These are phyloP conservation scores for Carposina sasakii DNA, from an alignment of 1,140 invertebrate species.

Conservation along the genomic window DNA sequence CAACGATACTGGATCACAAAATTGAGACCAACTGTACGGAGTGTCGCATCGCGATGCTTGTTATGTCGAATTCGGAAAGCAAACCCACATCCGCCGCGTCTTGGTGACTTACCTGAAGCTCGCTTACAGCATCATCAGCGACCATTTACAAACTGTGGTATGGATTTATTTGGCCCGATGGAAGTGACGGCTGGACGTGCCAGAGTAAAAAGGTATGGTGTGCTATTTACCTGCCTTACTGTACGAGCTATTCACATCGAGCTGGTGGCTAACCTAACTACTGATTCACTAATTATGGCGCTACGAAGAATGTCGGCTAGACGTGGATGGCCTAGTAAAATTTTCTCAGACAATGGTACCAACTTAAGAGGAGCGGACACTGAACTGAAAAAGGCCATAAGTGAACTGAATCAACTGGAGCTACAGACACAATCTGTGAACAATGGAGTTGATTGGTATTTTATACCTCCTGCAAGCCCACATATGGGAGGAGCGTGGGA, in stretches of 20 bases:
- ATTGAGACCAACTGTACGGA: conserved; percentile 13
- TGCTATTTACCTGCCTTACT: conserved; percentile 30
- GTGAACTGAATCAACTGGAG: conserved; percentile 13
- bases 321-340: conserved; percentile 11
- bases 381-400: conserved; percentile 16
- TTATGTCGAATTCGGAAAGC: conserved; percentile 17
- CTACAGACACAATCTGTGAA: conserved; percentile 1
- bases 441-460: conserved; percentile 28
- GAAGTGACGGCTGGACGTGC: conserved; percentile 24
- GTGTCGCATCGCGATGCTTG: conserved; percentile 14
- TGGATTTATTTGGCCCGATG: conserved; percentile 45
- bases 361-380: conserved; percentile 32
- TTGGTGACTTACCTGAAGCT: conserved; percentile 20
- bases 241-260: conserved; percentile 25
- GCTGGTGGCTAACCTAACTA: conserved; percentile 14
- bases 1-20: conserved; percentile 12
- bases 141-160: conserved; percentile 28
- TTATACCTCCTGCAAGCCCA: conserved; percentile 37
- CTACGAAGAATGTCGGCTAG: conserved; percentile 23
- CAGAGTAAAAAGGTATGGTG: conserved; percentile 39
- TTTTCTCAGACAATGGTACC: conserved; percentile 36
- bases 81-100: conserved; percentile 16
- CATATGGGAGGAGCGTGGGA: conserved; percentile 32
- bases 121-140: conserved; percentile 21
- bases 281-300: conserved; percentile 28